Percentiles rank a stretch among this genome's conserved stretches.
Conservation (phyloP, 2,888 invertebrate genomes). For the Epistrophe eligans region DNA sequence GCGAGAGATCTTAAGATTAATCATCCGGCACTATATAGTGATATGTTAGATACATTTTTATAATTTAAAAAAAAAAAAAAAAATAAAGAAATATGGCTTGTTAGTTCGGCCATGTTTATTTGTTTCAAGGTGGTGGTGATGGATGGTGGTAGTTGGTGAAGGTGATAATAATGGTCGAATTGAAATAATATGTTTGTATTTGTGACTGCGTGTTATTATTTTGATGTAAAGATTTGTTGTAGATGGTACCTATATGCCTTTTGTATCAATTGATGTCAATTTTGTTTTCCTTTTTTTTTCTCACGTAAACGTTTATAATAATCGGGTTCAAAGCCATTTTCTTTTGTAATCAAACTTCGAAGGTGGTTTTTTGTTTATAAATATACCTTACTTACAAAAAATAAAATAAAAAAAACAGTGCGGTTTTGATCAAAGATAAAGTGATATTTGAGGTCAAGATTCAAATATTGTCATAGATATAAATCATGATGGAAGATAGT, state of each 20-base stretch:
- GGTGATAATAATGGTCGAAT: constrained; percentile 52
- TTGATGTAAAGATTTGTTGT: constrained; percentile 66
- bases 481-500: neutral
- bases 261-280: constrained; percentile 61
- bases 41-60: constrained; percentile 12
- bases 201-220: constrained; percentile 48
- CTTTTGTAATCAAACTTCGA: constrained; percentile 11
- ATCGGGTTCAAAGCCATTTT: constrained; percentile 49
- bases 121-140: constrained; percentile 32
- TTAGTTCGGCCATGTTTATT: constrained; percentile 72
- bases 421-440: constrained; percentile 31
- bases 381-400: neutral
- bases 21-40: constrained; percentile 49
- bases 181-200: constrained; percentile 32
- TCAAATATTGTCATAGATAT: neutral
- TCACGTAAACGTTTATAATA: neutral
- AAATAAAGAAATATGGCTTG: constrained; percentile 23
- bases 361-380: constrained; percentile 23
- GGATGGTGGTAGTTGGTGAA: constrained; percentile 2
- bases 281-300: constrained; percentile 35
- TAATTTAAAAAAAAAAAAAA: neutral
- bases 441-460: too few species aligned
- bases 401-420: neutral
- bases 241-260: neutral
- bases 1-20: constrained; percentile 69